Conservation (phyloP, 1,140 invertebrate genomes). For the Pissodes strobi region DNA sequence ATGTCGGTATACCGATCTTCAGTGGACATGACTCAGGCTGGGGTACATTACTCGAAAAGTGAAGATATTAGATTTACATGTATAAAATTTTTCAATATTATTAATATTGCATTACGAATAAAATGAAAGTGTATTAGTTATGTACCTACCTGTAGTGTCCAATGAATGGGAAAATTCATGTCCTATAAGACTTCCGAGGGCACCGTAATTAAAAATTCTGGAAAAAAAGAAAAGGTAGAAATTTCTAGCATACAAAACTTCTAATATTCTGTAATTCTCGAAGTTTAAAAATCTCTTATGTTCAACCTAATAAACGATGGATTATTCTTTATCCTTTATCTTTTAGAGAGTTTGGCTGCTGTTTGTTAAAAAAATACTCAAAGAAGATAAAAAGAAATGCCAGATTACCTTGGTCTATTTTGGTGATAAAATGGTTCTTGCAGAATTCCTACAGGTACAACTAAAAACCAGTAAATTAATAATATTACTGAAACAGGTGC, state of each 20-base stretch:
- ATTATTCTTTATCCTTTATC: conserved; percentile 43
- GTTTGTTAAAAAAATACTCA: too few relatives aligned
- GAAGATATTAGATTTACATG: too few relatives aligned
- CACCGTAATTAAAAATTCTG: conserved; percentile 46
- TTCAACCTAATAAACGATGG: conserved; percentile 47
- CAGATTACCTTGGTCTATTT: conserved; percentile 28
- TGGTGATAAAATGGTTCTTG: conserved; percentile 45
- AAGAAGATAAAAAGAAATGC: too few relatives aligned
- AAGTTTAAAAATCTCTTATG: conserved; percentile 50
- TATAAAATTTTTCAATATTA: too few relatives aligned
- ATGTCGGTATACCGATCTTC: too few relatives aligned
- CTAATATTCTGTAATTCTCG: conserved; percentile 6
- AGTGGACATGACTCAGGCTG: too few relatives aligned
- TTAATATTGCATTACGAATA: too few relatives aligned
- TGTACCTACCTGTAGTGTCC: conserved; percentile 39
- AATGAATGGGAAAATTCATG: conserved; percentile 50
- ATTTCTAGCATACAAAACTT: conserved; percentile 25
- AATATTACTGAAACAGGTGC: conserved; percentile 12
- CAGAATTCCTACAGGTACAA: conserved; percentile 47
- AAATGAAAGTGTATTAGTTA: too few relatives aligned
- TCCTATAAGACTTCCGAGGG: conserved; percentile 48
- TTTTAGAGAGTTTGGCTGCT: conserved; percentile 16
- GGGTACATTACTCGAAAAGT: too few relatives aligned
- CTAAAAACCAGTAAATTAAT: conserved; percentile 36
- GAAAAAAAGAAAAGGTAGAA: conserved; percentile 17